These are phyloP conservation scores for Ammodytes dubius DNA, from an alignment of 2,113 vertebrate species.

Conservation along the genomic window DNA sequence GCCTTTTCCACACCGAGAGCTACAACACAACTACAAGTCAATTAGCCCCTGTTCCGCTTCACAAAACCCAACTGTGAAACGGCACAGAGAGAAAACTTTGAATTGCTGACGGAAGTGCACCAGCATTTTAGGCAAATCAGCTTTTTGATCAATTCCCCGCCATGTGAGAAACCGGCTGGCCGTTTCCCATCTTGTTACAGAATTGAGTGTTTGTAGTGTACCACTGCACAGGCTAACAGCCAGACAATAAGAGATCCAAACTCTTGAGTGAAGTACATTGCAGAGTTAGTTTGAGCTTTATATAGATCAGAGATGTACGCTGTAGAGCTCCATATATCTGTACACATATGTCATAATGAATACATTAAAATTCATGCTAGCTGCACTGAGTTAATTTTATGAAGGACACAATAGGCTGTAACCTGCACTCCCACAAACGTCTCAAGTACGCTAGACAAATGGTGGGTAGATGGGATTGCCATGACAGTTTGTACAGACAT, in stretches of 20 bases:
- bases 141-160: not conserved
- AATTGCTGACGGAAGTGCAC: constrained; percentile 23
- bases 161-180: not conserved
- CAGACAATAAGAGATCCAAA: not conserved
- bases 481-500: too few species aligned
- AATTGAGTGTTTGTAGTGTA: not conserved
- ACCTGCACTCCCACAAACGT: too few species aligned
- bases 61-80: constrained; percentile 39
- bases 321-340: too few species aligned
- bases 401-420: not conserved
- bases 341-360: too few species aligned
- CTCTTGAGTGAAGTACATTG: not conserved
- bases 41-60: constrained; percentile 61
- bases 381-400: not conserved
- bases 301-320: too few species aligned
- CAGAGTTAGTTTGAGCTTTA: not conserved
- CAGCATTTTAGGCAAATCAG: constrained; percentile 24
- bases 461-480: too few species aligned
- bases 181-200: not conserved
- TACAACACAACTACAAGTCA: constrained; percentile 60
- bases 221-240: not conserved
- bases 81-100: constrained; percentile 14
- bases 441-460: too few species aligned
- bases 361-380: too few species aligned
- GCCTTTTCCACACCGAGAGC: constrained; percentile 42